Percentiles rank a stretch among this genome's conserved stretches.
phyloP scores from a whole-genome alignment of 2,888 invertebrate genomes.

The Ophion ellenae region DNA sequence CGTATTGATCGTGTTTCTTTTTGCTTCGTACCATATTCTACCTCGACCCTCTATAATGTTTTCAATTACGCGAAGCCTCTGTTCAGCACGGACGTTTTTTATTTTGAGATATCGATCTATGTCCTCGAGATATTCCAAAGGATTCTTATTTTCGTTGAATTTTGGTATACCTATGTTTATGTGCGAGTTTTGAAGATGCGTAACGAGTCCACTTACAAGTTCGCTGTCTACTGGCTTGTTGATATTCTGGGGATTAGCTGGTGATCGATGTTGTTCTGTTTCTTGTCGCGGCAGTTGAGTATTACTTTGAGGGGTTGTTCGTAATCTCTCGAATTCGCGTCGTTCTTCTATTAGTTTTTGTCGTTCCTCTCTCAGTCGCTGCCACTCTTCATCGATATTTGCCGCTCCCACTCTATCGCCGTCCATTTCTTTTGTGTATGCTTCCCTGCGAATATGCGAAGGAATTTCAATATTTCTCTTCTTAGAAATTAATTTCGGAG shows the following conservation, averaged over 20 bases:
- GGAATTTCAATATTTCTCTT: background rate
- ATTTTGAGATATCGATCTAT: conserved; percentile 13
- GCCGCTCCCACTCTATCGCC: background rate
- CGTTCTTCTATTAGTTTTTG: background rate
- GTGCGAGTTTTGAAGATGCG: background rate
- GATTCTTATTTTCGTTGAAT: background rate
- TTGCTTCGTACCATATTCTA: conserved; percentile 38
- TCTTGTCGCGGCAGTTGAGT: background rate
- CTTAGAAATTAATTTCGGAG: too few species aligned
- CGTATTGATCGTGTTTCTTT: background rate
- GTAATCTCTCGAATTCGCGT: too few species aligned
- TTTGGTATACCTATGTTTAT: background rate
- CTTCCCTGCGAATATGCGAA: background rate
- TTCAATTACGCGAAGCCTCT: conserved; percentile 8
- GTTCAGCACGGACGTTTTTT: background rate
- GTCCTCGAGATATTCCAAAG: conserved; percentile 3
- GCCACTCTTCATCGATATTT: background rate
- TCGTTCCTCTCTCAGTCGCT: background rate
- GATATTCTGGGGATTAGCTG: background rate
- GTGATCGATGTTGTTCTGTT: background rate
- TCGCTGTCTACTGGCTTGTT: background rate
- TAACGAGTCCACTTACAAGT: background rate
- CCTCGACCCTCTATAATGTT: conserved; percentile 40
- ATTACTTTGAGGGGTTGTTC: background rate
- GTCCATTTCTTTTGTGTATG: background rate